Base-by-base conservation (phyloP, 2,888 invertebrate genomes). In the Anagyrus pseudococci region DNA sequence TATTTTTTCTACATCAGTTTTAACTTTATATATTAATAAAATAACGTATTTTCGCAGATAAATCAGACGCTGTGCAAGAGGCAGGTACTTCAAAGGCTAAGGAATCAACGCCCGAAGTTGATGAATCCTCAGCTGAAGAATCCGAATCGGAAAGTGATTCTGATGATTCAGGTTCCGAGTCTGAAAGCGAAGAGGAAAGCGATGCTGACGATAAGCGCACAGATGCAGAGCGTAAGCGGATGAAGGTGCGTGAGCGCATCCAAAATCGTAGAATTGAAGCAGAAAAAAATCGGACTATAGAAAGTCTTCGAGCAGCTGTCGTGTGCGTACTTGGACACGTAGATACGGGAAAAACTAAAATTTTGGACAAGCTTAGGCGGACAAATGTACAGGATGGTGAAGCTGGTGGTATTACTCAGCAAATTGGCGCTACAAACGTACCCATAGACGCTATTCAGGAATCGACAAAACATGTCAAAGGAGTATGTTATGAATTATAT, bases 341-440 rank as follows among this genome's bases (percentile, higher is more conserved):
- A 53, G 99, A 99, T 83, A 99, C 99, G 0, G 98, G 98, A 62
- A 99, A 99, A 85, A 99, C 99, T 0, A 99, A 99, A 83, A 98
- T 99, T 76, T 82, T 99, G 58, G 99, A 99, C 80, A 99, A 98
- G 82, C 84, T 95, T 55, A 85, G 95, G 22, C 85, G 94, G 47
- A 95, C 95, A 0, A 91, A 95, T 76, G 95, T 95, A 0, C 95
- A 95, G 78, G 96, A 96, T 70, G 92, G 94, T 0, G 99, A 99
- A 83, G 99, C 99, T 1, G 99, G 99, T 47, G 99, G 99, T 68
- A 99, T 99, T 68, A 99, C 99, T 0, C 99, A 99, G 80, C 99
- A 99, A 84, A 99, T 99, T 71, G 99, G 99, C 67, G 99, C 99
- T 19, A 99, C 99, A 6, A 98, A 98, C 82, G 98, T 99, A 23